Evolutionary conservation across 2,113 vertebrate genomes (phyloP), one percentile per base, ranked within the genome.

Genomic region (Mus pahari): DNA sequence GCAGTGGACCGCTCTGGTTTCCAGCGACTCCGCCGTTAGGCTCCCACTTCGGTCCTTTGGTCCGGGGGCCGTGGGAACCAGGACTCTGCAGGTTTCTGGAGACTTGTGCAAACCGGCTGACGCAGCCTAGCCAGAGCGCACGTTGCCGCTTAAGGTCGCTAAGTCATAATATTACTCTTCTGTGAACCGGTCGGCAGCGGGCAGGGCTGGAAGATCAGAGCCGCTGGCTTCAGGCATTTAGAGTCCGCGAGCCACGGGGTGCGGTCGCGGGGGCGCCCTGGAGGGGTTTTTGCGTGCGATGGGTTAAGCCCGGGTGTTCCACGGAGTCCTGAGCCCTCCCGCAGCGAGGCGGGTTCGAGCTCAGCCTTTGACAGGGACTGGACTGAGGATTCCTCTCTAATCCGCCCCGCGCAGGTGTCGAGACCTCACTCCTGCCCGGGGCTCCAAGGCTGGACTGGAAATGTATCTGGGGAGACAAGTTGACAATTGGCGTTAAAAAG

Each of bases 401-500:
- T 97, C 91, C 84, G 55, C 62, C 91, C 94, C 5, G 26, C 10
- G 28, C 62, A 92, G 93, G 89, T 94, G 93, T 97, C 93, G 93
- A 96, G 68, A 88, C 33, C 96, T 92, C 75, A 60, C 95, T 97
- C 0, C 3, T 0, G 79, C 71, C 79, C 2, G 5, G 82, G 91
- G 92, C 5, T 26, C 95, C 88, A 82, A 86, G 88, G 96, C 96
- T 96, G 74, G 79, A 74, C 92, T 73, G 95, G 95, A 96, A 97
- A 94, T 82, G 96, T 96, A 82, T 87, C 74, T 17, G 90, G 95
- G 97, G 96, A 95, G 97, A 95, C 98, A 96, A 97, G 97, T 98
- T 97, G 98, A 97, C 98, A n/a, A 91, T 90, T 92, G 96, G 88
- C 94, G 86, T 70, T 97, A 96, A 96, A 96, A 97, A 97, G 94